A percentile compares a stretch with the other conserved stretches of the same genome.
These are phyloP conservation scores for Hemicordylus capensis DNA, from an alignment of 2,113 vertebrate genomes.

Conservation along the genomic window DNA sequence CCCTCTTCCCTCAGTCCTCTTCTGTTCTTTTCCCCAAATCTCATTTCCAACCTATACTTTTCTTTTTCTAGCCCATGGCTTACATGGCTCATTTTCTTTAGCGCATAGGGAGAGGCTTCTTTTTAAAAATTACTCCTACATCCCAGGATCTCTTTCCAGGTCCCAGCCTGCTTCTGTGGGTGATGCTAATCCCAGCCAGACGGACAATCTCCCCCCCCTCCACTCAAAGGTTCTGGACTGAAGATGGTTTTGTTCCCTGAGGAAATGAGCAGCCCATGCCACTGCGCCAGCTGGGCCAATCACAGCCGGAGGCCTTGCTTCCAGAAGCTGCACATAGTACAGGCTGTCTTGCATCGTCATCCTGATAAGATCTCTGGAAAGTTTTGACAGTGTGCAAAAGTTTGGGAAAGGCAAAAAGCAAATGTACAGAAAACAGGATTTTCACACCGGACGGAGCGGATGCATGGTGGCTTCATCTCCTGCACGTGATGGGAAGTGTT, in stretches of 20 bases:
- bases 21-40: too few species aligned
- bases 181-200: background rate
- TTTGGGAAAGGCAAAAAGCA: slow-evolving; percentile 50
- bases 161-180: too few species aligned
- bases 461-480: slow-evolving; percentile 12
- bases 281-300: too few species aligned
- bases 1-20: too few species aligned
- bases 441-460: background rate
- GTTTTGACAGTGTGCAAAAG: slow-evolving; percentile 37
- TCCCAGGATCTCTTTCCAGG: too few species aligned
- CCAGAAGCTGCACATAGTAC: background rate
- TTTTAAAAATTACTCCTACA: too few species aligned
- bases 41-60: too few species aligned
- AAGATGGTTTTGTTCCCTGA: background rate
- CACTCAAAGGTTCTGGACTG: background rate
- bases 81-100: too few species aligned
- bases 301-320: background rate
- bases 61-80: too few species aligned
- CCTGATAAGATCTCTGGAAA: slow-evolving; percentile 54
- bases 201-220: background rate
- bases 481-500: slow-evolving; percentile 8
- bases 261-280: background rate
- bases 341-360: background rate
- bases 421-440: background rate
- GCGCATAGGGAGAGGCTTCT: too few species aligned